Conservation (phyloP, 2,113 vertebrate species). For the Tautogolabrus adspersus region DNA sequence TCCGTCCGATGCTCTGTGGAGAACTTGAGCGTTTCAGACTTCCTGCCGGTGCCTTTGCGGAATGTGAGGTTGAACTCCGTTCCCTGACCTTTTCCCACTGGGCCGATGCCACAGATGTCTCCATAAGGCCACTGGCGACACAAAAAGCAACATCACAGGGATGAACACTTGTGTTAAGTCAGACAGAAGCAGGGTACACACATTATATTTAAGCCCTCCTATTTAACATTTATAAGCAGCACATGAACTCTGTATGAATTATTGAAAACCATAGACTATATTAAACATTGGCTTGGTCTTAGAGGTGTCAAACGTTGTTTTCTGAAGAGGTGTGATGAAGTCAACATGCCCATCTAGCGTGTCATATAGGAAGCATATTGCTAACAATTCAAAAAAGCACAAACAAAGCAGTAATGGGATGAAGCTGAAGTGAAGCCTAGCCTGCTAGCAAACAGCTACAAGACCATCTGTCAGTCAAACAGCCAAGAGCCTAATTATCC, state of each 20-base stretch:
- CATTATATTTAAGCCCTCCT: not conserved
- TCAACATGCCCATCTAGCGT: too few relatives aligned
- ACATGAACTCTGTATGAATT: not conserved
- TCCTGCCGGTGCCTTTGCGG: slow-evolving; percentile 96
- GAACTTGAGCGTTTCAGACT: slow-evolving; percentile 98
- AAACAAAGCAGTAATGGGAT: too few relatives aligned
- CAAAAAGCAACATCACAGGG: slow-evolving; percentile 1
- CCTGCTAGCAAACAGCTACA: too few relatives aligned
- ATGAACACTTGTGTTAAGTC: not conserved
- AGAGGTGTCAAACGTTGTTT: too few relatives aligned
- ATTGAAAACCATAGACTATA: too few relatives aligned
- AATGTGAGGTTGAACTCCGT: slow-evolving; percentile 98
- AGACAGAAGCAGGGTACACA: not conserved
- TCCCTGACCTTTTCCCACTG: slow-evolving; percentile 97
- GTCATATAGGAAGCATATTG: too few relatives aligned
- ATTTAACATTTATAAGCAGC: not conserved
- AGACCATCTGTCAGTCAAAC: too few relatives aligned
- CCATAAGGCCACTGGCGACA: slow-evolving; percentile 96
- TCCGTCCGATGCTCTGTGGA: slow-evolving; percentile 99
- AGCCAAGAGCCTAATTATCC: too few relatives aligned
- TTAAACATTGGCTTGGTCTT: too few relatives aligned
- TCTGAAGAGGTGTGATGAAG: too few relatives aligned
- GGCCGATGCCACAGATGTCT: slow-evolving; percentile 95
- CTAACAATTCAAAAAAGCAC: too few relatives aligned
- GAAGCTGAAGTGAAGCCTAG: too few relatives aligned